Conservation (phyloP, 2,888 invertebrate genomes). For the Scaptomyza polygonia region DNA sequence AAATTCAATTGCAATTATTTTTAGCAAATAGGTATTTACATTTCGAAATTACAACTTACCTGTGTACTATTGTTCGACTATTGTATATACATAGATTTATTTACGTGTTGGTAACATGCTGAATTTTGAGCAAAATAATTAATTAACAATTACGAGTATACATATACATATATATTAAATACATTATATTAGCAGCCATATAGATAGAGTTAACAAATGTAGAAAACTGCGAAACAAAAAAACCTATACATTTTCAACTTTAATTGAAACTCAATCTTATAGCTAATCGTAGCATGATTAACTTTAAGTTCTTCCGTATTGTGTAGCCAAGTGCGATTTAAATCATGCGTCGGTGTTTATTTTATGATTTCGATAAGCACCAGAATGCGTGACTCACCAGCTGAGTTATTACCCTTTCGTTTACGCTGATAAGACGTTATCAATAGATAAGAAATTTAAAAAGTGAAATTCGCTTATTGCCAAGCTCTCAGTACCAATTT, state of each 20-base stretch:
- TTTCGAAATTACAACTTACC: conserved; percentile 38
- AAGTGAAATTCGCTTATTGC: not conserved
- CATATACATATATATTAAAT: conserved; percentile 30
- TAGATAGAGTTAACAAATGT: conserved; percentile 42
- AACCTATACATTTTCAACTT: too few relatives aligned
- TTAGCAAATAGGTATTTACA: conserved; percentile 48
- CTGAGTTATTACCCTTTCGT: conserved; percentile 4
- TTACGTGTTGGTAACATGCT: conserved; percentile 61
- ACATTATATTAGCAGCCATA: conserved; percentile 38
- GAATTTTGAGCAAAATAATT: conserved; percentile 67
- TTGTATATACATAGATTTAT: conserved; percentile 59
- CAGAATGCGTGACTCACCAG: conserved; percentile 26
- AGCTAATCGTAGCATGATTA: not conserved
- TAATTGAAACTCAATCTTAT: not conserved
- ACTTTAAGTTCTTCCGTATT: not conserved
- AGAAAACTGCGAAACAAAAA: conserved; percentile 51
- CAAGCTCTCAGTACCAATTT: conserved; percentile 30
- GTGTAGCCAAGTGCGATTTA: not conserved
- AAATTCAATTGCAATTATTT: conserved; percentile 76
- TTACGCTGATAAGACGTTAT: conserved; percentile 21
- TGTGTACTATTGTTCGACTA: conserved; percentile 44
- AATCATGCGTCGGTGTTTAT: conserved; percentile 1
- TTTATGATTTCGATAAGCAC: conserved; percentile 16
- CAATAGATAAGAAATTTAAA: conserved; percentile 4
- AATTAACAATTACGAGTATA: conserved; percentile 21